Conservation (phyloP, 37 sponge, comb jelly and placozoan genomes). For the Mnemiopsis leidyi region DNA sequence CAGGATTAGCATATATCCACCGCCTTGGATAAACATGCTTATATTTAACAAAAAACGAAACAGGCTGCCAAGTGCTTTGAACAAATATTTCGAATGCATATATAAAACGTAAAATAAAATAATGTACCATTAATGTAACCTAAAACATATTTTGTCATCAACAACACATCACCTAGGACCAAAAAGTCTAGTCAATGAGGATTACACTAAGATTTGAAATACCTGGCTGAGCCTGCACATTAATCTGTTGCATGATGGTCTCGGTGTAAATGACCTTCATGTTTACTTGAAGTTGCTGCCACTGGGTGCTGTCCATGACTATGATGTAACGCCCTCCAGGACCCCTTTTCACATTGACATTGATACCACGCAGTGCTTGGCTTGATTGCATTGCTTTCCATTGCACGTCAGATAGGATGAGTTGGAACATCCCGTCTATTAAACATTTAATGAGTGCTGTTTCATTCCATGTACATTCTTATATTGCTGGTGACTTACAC, state of each 20-base stretch:
- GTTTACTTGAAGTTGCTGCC: neutral
- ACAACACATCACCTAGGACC: too few relatives aligned
- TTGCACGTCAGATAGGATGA: neutral
- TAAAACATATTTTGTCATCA: neutral
- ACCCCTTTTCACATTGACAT: neutral
- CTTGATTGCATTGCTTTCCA: constrained; percentile 10
- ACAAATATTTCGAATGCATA: neutral
- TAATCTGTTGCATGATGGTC: constrained; percentile 16
- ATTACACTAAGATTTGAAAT: too few relatives aligned
- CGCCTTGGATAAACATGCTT: neutral
- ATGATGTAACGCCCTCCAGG: neutral
- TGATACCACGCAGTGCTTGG: neutral
- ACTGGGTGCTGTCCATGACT: neutral
- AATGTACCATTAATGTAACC: neutral
- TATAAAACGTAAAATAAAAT: neutral
- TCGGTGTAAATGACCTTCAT: constrained; percentile 1
- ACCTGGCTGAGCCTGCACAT: neutral
- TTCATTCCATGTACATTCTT: too few relatives aligned
- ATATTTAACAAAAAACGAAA: neutral
- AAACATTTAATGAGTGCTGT: neutral
- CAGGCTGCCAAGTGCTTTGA: too few relatives aligned
- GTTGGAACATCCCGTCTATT: neutral
- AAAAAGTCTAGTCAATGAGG: too few relatives aligned
- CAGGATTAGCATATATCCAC: neutral
- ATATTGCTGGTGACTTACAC: too few relatives aligned